These are phyloP conservation scores for Capitulum mitella DNA, from an alignment of 2,888 invertebrate species.

Conservation along the genomic window DNA sequence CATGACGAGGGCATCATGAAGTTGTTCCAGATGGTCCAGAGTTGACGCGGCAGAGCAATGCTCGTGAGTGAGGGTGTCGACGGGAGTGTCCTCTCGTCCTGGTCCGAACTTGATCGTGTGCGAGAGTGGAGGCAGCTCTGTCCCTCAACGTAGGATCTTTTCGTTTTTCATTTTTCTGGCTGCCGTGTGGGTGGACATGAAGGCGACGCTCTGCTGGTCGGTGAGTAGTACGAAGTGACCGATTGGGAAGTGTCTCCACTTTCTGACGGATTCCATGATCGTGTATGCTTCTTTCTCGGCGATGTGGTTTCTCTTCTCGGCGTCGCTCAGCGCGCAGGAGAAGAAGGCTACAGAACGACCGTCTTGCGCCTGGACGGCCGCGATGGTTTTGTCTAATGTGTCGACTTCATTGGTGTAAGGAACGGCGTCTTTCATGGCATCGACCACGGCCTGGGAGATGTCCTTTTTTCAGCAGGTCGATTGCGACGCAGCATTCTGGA, in stretches of 20 bases:
- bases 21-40: neutral
- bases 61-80: neutral
- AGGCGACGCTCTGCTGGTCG: neutral
- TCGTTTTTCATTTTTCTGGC: too few species aligned
- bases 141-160: neutral
- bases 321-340: neutral
- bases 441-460: neutral
- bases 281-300: too few species aligned
- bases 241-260: conserved; percentile 7
- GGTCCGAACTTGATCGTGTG: neutral
- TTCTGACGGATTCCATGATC: neutral
- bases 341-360: neutral
- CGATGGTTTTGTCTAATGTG: neutral
- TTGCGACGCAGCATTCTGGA: neutral
- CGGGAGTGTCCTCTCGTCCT: neutral
- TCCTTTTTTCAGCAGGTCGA: neutral
- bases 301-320: neutral
- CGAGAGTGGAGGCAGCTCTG: neutral
- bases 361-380: neutral
- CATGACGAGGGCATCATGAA: neutral
- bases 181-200: neutral
- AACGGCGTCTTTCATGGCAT: neutral
- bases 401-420: neutral
- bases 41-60: neutral
- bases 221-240: neutral